phyloP scores from a whole-genome alignment of 1,140 invertebrate genomes.

The Pissodes strobi region DNA sequence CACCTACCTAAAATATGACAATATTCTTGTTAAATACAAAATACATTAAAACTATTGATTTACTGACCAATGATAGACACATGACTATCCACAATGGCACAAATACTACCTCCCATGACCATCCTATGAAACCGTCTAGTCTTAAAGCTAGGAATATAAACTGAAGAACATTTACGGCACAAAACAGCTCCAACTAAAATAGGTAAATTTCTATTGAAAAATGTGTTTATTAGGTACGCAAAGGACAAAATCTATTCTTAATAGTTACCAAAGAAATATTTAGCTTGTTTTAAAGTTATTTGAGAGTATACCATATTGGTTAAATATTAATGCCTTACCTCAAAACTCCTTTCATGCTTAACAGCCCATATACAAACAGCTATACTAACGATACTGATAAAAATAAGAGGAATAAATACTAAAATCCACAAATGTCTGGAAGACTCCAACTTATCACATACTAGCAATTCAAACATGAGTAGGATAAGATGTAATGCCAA shows the following conservation, averaged over 20 bases:
- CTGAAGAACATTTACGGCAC: constrained; percentile 94
- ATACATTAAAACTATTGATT: not conserved
- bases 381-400: constrained; percentile 94
- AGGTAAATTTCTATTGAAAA: constrained; percentile 16
- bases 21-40: not conserved
- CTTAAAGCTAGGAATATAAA: constrained; percentile 94
- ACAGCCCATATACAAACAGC: constrained; percentile 97
- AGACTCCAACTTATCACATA: constrained; percentile 92
- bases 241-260: too few relatives aligned
- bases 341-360: constrained; percentile 95
- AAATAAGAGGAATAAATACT: constrained; percentile 94
- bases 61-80: constrained; percentile 83
- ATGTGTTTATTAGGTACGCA: too few relatives aligned
- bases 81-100: constrained; percentile 97
- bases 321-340: too few relatives aligned
- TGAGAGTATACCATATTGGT: too few relatives aligned
- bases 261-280: too few relatives aligned
- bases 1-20: constrained; percentile 61
- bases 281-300: too few relatives aligned
- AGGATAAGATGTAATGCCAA: constrained; percentile 91
- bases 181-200: constrained; percentile 91
- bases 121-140: constrained; percentile 90
- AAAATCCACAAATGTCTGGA: constrained; percentile 91
- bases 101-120: constrained; percentile 98
- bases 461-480: constrained; percentile 94